Percentiles rank a stretch among this genome's conserved stretches.
phyloP scores from a whole-genome alignment of 2,888 invertebrate genomes.

The Tenthredo scrophulariae region DNA sequence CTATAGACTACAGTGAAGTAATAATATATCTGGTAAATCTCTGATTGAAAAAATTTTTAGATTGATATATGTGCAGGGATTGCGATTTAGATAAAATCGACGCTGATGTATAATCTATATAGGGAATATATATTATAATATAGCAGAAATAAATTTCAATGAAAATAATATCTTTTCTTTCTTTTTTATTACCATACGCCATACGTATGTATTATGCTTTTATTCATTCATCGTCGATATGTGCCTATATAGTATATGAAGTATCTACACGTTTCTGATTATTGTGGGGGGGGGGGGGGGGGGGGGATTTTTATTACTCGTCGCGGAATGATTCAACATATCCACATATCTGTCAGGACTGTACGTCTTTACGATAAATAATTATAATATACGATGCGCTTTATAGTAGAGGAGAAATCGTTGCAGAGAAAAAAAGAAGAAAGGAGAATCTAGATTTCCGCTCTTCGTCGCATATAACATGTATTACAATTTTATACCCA shows the following conservation, averaged over 20 bases:
- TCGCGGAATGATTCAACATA: not conserved
- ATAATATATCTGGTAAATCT: no score
- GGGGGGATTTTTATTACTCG: not conserved
- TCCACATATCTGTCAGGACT: not conserved
- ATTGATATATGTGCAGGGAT: no score
- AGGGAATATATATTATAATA: not conserved
- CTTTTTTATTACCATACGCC: not conserved
- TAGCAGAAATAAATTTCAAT: not conserved
- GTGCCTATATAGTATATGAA: not conserved
- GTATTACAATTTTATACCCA: no score
- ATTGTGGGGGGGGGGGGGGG: not conserved
- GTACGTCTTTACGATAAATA: not conserved
- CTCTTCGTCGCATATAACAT: no score
- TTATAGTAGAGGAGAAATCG: not conserved
- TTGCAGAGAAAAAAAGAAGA: not conserved
- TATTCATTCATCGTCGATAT: not conserved
- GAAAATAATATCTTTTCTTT: not conserved
- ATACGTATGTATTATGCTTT: not conserved
- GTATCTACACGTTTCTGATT: not conserved
- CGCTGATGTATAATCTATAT: no score
- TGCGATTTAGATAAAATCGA: no score
- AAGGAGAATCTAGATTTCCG: not conserved
- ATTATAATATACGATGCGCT: not conserved
- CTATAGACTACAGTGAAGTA: no score
- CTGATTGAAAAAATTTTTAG: no score